These are phyloP conservation scores for Cryptomyrus ogoouensis DNA, from an alignment of 2,113 vertebrate species.

Conservation along the genomic window DNA sequence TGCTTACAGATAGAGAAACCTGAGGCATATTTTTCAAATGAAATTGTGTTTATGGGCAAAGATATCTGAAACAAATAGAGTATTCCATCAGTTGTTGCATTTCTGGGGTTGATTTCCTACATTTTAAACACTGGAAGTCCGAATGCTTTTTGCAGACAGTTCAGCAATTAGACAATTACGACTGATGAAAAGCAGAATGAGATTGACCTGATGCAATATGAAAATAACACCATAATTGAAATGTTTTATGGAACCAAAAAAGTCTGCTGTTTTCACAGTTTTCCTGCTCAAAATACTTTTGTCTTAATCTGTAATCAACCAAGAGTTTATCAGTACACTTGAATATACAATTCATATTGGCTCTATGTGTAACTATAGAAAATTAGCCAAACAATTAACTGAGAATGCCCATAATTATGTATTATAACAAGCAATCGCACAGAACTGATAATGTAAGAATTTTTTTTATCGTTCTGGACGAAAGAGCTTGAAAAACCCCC, in stretches of 20 bases:
- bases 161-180: neutral
- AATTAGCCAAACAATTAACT: neutral
- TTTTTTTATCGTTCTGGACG: neutral
- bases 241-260: neutral
- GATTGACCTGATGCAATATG: neutral
- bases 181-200: neutral
- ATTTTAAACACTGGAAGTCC: neutral
- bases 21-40: neutral
- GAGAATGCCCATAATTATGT: neutral
- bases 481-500: neutral
- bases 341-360: neutral
- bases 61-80: neutral
- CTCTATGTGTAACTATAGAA: neutral
- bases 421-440: neutral
- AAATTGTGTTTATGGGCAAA: neutral
- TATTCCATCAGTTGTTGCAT: neutral
- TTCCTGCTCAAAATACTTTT: neutral
- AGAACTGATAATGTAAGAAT: neutral
- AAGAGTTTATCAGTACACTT: neutral
- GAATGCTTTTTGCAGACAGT: neutral
- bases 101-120: neutral
- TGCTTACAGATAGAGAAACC: neutral
- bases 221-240: neutral
- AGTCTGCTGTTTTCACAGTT: neutral
- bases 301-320: neutral